Percentiles rank a stretch among this genome's conserved stretches.
These are phyloP conservation scores for Ophioninae sp. DNA, from an alignment of 2,888 invertebrate genomes.

Conservation along the genomic window DNA sequence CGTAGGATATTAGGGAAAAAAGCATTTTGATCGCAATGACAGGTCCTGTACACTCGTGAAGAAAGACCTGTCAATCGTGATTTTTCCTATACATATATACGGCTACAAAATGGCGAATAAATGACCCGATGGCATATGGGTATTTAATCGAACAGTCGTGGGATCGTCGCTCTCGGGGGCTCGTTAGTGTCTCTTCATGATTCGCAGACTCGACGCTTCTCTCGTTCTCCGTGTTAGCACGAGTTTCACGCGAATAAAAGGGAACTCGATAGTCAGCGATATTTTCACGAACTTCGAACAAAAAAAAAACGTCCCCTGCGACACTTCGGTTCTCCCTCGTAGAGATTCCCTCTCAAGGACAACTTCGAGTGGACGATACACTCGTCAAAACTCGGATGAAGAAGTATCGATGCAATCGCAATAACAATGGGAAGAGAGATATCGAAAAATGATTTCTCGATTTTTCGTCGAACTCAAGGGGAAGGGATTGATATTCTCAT, in stretches of 20 bases:
- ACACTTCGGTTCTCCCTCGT: neutral
- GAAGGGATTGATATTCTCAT: too few species aligned
- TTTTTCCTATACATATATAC: neutral
- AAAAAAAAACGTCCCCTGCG: constrained; percentile 20
- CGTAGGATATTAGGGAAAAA: too few species aligned
- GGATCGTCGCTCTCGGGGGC: constrained; percentile 24
- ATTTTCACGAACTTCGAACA: neutral
- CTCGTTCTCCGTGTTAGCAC: constrained; percentile 1
- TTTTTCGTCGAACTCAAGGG: neutral
- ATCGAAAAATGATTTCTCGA: neutral
- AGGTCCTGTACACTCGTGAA: too few species aligned
- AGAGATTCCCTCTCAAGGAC: neutral
- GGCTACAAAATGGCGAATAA: neutral
- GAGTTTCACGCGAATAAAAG: constrained; percentile 36
- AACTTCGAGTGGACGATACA: neutral
- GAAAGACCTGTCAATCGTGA: too few species aligned
- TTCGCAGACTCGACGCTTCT: constrained; percentile 48
- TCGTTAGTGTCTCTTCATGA: constrained; percentile 57
- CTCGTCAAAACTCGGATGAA: constrained; percentile 3
- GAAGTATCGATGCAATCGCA: neutral
- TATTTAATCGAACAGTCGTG: constrained; percentile 50
- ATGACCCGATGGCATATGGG: constrained; percentile 15
- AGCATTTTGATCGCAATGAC: too few species aligned
- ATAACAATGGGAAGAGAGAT: neutral
- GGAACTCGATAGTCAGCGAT: constrained; percentile 19